Conservation (phyloP, 1,140 invertebrate genomes). For the Drosophila kepulauana region DNA sequence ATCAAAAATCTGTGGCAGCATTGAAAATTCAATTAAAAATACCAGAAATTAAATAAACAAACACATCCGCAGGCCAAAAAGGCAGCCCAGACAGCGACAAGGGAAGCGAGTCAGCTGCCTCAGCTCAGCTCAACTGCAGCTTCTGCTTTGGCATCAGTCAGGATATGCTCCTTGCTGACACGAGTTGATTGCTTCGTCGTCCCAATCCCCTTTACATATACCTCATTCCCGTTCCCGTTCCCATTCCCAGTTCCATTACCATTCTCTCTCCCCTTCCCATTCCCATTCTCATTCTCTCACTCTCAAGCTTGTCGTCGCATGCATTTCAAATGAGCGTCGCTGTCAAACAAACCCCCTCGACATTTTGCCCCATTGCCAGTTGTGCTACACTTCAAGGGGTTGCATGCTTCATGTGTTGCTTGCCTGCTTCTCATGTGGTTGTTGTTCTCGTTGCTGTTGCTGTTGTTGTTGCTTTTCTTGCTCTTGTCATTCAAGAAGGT, state of each 20-base stretch:
- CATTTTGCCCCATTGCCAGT: conserved; percentile 20
- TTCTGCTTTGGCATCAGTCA: conserved; percentile 41
- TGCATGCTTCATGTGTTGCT: conserved; percentile 1
- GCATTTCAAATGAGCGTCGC: conserved; percentile 70
- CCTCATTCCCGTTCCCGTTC: neutral
- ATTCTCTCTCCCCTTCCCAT: conserved; percentile 4
- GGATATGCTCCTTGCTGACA: conserved; percentile 62
- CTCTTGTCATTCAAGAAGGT: conserved; percentile 22
- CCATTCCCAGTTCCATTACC: neutral
- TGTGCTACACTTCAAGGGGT: conserved; percentile 29
- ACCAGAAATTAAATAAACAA: conserved; percentile 79
- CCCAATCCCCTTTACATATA: conserved; percentile 12
- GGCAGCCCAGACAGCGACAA: conserved; percentile 37
- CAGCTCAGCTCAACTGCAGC: conserved; percentile 2
- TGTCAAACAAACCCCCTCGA: conserved; percentile 35
- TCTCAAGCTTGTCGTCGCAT: conserved; percentile 46
- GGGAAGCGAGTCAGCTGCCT: conserved; percentile 16
- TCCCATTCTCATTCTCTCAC: conserved; percentile 28
- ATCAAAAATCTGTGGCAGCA: conserved; percentile 48
- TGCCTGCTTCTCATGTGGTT: neutral
- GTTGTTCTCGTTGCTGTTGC: neutral
- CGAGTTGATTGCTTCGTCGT: conserved; percentile 66
- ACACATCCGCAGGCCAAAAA: conserved; percentile 72
- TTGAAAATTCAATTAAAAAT: conserved; percentile 81
- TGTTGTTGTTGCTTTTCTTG: conserved; percentile 11